phyloP scores from a whole-genome alignment of 2,888 invertebrate genomes.

The Lamellibrachia columna region DNA sequence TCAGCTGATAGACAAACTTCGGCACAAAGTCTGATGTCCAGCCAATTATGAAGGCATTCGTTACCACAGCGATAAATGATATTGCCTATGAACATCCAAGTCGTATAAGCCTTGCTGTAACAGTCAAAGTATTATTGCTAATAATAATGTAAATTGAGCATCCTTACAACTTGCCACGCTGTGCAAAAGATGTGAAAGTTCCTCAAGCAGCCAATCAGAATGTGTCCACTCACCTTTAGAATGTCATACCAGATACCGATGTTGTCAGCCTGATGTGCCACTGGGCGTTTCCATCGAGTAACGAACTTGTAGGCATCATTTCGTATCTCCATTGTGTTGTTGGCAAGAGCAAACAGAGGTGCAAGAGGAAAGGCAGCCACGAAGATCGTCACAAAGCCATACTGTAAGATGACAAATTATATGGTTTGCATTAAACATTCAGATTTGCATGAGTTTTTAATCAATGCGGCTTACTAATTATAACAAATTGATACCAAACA shows the following conservation, averaged over 20 bases:
- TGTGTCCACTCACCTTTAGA: neutral
- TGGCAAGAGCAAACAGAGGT: conserved; percentile 92
- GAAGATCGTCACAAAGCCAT: conserved; percentile 97
- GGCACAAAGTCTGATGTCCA: conserved; percentile 98
- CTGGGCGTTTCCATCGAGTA: conserved; percentile 85
- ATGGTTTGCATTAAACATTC: neutral
- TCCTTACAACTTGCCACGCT: too few species aligned
- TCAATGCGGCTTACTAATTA: conserved; percentile 18
- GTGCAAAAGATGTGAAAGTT: too few species aligned
- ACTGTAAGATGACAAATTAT: conserved; percentile 74
- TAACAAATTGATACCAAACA: too few species aligned
- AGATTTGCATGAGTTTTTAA: neutral
- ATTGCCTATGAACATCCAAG: neutral
- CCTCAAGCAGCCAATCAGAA: neutral
- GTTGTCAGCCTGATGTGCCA: conserved; percentile 86
- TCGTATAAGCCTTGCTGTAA: too few species aligned
- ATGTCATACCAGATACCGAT: conserved; percentile 73
- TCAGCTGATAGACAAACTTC: conserved; percentile 80
- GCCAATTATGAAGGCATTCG: conserved; percentile 93
- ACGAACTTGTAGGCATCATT: conserved; percentile 93
- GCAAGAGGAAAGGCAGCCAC: conserved; percentile 97
- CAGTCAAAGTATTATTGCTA: neutral
- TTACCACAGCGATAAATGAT: neutral
- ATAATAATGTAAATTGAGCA: too few species aligned
- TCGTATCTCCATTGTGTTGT: conserved; percentile 92